phyloP scores from a whole-genome alignment of 2,888 invertebrate species.

The Pachydiplax longipennis region DNA sequence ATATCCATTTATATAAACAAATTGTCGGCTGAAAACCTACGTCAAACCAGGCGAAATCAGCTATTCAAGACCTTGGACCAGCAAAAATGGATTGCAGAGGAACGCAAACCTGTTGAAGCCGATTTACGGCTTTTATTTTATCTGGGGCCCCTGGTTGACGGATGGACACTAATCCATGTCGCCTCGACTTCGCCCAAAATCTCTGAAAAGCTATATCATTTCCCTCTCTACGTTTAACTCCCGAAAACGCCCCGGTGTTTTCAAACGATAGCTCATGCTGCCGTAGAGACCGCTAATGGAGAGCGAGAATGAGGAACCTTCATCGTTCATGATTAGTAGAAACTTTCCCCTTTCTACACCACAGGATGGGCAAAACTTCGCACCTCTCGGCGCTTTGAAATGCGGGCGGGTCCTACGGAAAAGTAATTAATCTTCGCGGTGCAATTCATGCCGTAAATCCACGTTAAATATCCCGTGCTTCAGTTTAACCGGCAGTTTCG shows the following conservation, averaged over 20 bases:
- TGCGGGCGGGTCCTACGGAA: background rate
- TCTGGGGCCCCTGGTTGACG: background rate
- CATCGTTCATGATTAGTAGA: conserved; percentile 7
- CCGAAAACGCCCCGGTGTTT: background rate
- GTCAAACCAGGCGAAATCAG: too few relatives aligned
- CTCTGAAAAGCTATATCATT: background rate
- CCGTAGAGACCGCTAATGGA: background rate
- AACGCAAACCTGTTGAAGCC: background rate
- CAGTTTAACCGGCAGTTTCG: background rate
- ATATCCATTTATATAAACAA: too few relatives aligned
- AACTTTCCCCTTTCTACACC: background rate
- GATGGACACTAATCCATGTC: background rate
- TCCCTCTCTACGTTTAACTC: background rate
- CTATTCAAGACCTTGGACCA: too few relatives aligned
- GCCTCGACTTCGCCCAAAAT: background rate
- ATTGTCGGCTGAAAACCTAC: too few relatives aligned
- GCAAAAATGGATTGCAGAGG: background rate
- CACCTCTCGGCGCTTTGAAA: background rate
- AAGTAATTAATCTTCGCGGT: background rate
- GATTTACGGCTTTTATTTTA: background rate
- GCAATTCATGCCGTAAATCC: background rate
- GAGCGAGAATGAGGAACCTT: background rate
- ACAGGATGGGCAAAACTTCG: too few relatives aligned
- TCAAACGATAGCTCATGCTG: background rate
- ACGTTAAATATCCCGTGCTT: background rate